Percentiles rank a stretch among this genome's conserved stretches.
These are phyloP conservation scores for Malaclemys terrapin DNA, from an alignment of 2,113 vertebrate species.

Conservation along the genomic window DNA sequence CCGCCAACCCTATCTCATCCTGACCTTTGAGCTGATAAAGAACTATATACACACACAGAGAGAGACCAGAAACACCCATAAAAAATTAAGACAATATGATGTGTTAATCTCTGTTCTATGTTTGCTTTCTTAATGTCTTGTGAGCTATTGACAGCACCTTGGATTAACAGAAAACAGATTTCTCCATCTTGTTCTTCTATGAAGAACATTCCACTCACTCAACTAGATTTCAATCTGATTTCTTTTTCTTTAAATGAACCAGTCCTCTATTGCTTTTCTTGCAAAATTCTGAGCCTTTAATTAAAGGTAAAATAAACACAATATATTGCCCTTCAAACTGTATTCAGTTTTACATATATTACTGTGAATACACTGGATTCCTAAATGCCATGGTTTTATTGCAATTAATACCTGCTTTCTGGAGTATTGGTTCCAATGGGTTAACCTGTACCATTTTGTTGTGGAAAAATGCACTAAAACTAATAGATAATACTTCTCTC, in stretches of 20 bases:
- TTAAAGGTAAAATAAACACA: neutral
- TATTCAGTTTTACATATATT: neutral
- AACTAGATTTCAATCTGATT: neutral
- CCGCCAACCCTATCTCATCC: neutral
- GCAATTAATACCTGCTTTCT: neutral
- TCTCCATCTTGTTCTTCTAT: neutral
- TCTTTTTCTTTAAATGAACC: neutral
- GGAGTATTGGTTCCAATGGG: neutral
- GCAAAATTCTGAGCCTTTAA: neutral
- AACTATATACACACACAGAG: neutral
- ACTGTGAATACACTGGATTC: neutral
- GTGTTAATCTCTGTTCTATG: fast-evolving
- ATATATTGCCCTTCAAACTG: neutral
- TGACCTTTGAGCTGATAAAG: neutral
- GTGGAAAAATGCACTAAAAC: neutral
- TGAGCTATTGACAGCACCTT: neutral
- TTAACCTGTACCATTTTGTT: neutral
- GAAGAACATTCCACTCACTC: neutral
- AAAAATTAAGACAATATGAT: neutral
- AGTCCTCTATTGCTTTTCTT: neutral
- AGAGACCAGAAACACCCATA: neutral
- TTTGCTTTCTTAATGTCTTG: neutral
- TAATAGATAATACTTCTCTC: neutral
- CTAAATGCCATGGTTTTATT: neutral
- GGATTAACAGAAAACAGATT: neutral